These are phyloP conservation scores for Hyposmocoma kahamanoa DNA, from an alignment of 1,140 invertebrate genomes.

Conservation along the genomic window DNA sequence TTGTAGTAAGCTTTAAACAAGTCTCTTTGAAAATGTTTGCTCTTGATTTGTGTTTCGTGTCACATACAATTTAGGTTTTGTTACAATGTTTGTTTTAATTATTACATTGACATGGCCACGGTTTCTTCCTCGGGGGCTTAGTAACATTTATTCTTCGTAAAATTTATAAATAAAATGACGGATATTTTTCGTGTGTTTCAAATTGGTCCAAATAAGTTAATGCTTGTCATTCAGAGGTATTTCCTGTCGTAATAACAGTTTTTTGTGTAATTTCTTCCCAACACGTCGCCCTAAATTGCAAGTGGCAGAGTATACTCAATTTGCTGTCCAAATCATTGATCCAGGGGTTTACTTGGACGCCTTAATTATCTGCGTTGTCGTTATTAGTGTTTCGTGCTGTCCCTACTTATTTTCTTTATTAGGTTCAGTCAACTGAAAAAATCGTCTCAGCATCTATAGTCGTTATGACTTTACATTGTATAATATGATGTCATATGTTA, in stretches of 20 bases:
- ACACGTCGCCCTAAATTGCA: constrained; percentile 1
- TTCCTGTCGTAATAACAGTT: constrained; percentile 10
- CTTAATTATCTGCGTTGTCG: constrained; percentile 1
- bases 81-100: constrained; percentile 22
- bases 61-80: constrained; percentile 13
- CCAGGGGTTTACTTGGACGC: constrained; percentile 9
- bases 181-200: neutral
- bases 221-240: neutral
- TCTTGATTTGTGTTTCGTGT: neutral
- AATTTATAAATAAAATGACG: neutral
- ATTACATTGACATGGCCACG: constrained; percentile 6
- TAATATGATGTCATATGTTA: no score
- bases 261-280: constrained; percentile 8
- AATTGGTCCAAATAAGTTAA: neutral
- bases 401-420: neutral
- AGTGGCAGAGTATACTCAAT: neutral
- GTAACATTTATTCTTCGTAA: no score
- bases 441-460: neutral
- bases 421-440: neutral
- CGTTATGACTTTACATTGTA: no score
- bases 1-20: constrained; percentile 6
- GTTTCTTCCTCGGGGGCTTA: no score
- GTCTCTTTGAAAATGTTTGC: constrained; percentile 1
- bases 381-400: neutral
- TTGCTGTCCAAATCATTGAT: constrained; percentile 8